phyloP scores from a whole-genome alignment of 2,797 vertebrate genomes.

The Gallinago nigripennis region DNA sequence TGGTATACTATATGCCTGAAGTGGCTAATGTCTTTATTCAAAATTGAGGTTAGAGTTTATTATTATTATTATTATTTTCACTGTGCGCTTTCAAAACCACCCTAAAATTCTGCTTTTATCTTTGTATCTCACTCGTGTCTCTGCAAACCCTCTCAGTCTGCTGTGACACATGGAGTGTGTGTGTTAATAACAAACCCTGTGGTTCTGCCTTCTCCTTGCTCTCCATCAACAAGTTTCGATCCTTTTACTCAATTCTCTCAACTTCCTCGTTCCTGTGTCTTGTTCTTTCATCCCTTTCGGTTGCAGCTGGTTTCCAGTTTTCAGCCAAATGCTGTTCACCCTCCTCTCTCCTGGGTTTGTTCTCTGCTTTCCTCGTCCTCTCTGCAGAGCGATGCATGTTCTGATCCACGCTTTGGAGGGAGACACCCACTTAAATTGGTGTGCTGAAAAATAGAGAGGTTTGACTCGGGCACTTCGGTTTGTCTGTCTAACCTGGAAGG shows the following conservation, averaged over 20 bases:
- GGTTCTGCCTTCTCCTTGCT: neutral
- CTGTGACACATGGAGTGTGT: fast-evolving
- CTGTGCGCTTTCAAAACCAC: neutral
- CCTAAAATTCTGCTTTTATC: neutral
- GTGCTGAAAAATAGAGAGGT: neutral
- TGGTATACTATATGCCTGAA: neutral
- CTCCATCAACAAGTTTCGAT: fast-evolving
- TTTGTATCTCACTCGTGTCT: neutral
- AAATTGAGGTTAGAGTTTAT: neutral
- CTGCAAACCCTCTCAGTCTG: neutral
- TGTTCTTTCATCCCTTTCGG: neutral
- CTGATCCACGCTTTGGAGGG: neutral
- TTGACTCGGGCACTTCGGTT: neutral
- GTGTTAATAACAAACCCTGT: neutral
- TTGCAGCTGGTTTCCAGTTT: neutral
- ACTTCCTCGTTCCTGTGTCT: neutral
- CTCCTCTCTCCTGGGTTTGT: neutral
- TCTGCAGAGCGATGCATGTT: fast-evolving
- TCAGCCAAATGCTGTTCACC: neutral
- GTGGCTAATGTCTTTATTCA: neutral
- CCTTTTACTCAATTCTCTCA: fast-evolving
- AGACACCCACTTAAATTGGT: neutral
- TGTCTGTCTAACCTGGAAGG: neutral
- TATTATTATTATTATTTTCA: slow-evolving; percentile 15
- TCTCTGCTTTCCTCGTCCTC: neutral